phyloP scores from a whole-genome alignment of 2,888 invertebrate genomes.

The Acanthosepion esculentum region DNA sequence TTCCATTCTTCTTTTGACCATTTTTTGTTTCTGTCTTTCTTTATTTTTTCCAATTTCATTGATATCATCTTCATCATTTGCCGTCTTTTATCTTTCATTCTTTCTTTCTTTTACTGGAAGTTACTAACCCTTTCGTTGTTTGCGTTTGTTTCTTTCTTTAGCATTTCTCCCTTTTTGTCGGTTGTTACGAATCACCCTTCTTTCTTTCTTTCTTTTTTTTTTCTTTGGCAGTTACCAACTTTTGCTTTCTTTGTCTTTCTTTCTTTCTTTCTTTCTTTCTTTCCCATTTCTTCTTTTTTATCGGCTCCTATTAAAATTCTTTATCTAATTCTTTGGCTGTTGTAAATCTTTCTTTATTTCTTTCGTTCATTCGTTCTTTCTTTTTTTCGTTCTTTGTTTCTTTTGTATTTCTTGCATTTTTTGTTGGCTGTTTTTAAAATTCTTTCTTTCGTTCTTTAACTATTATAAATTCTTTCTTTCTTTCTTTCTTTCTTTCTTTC shows the following conservation, averaged over 20 bases:
- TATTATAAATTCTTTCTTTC: not conserved
- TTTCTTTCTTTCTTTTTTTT: not conserved
- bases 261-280: not conserved
- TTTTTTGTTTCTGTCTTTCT: not conserved
- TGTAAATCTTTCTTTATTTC: not conserved
- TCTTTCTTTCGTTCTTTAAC: not conserved
- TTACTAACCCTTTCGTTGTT: not conserved
- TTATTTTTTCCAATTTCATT: too few species aligned
- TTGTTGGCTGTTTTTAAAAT: not conserved
- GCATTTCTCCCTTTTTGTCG: not conserved
- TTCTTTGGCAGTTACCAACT: not conserved
- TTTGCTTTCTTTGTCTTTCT: not conserved
- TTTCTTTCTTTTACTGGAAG: too few species aligned
- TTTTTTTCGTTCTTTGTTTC: not conserved
- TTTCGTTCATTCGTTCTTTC: not conserved
- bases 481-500: not conserved
- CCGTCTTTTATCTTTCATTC: too few species aligned
- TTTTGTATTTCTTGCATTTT: not conserved
- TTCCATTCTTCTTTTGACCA: not conserved
- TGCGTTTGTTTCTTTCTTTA: not conserved
- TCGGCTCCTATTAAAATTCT: not conserved
- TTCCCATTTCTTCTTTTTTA: not conserved
- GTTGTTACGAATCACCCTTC: not conserved
- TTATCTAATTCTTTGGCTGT: not conserved
- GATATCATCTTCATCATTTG: too few species aligned